These are phyloP conservation scores for Cynoglossus semilaevis DNA, from an alignment of 2,113 vertebrate species.

Conservation along the genomic window DNA sequence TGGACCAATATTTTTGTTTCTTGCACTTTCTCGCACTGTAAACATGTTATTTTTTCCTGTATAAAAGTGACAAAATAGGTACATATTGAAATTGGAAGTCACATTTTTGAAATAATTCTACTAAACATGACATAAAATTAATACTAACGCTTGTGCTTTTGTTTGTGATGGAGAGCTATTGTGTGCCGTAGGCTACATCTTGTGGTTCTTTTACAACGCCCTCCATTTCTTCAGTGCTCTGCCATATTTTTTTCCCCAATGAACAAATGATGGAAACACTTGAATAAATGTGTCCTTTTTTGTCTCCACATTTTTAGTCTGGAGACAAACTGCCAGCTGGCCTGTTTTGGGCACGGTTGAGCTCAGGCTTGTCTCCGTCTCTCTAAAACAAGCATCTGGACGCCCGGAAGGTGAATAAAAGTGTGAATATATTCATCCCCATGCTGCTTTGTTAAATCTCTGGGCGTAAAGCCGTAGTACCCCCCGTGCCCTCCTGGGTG, in stretches of 20 bases:
- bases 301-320: slow-evolving; percentile 21
- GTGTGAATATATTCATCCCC: slow-evolving; percentile 74
- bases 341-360: slow-evolving; percentile 24
- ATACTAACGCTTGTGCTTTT: too few relatives aligned
- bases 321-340: slow-evolving; percentile 53
- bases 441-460: slow-evolving; percentile 72
- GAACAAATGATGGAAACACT: slow-evolving; percentile 29
- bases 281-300: slow-evolving; percentile 37
- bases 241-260: slow-evolving; percentile 9
- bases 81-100: too few relatives aligned
- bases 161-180: too few relatives aligned
- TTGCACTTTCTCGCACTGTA: too few relatives aligned
- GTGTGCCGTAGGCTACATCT: background rate
- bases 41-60: too few relatives aligned
- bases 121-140: too few relatives aligned
- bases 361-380: slow-evolving; percentile 41
- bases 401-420: slow-evolving; percentile 56
- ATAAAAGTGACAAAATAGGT: too few relatives aligned
- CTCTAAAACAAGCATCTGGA: slow-evolving; percentile 69
- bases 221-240: slow-evolving; percentile 4
- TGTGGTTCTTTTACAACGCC: slow-evolving; percentile 1
- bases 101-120: too few relatives aligned
- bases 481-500: slow-evolving; percentile 60
- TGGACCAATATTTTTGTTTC: too few relatives aligned
- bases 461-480: slow-evolving; percentile 61